A percentile compares a stretch with the other conserved stretches of the same genome.
Evolutionary conservation across 2,797 vertebrate species (phyloP).

Genomic region (Oryzias sinensis): DNA sequence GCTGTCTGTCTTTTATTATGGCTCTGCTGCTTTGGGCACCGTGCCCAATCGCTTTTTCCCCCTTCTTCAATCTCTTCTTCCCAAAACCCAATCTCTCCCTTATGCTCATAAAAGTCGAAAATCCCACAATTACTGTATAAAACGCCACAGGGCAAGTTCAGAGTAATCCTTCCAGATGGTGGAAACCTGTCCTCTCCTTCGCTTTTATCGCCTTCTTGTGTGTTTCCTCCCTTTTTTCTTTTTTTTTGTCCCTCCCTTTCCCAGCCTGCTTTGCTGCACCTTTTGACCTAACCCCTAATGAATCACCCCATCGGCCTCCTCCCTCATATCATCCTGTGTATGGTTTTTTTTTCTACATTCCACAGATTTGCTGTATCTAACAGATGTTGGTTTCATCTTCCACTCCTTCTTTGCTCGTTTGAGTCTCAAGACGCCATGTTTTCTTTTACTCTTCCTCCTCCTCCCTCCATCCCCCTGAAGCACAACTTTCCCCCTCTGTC

Average conservation of each 20-base stretch:
- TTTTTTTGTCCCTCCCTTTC: constrained; percentile 4
- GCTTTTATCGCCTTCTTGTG: constrained; percentile 43
- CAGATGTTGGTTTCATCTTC: constrained; percentile 38
- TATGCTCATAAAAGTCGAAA: constrained; percentile 54
- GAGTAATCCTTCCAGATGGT: constrained; percentile 57
- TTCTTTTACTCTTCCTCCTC: constrained; percentile 16
- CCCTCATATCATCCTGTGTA: constrained; percentile 15
- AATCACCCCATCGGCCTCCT: constrained; percentile 9
- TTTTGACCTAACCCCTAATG: constrained; percentile 33
- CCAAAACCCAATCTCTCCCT: constrained; percentile 42
- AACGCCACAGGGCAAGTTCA: constrained; percentile 31
- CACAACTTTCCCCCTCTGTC: constrained; percentile 49
- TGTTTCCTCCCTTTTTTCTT: constrained; percentile 38
- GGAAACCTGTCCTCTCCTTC: constrained; percentile 38
- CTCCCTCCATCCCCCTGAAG: constrained; percentile 18
- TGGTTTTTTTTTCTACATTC: constrained; percentile 31
- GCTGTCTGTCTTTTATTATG: constrained; percentile 43
- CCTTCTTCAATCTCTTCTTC: constrained; percentile 39
- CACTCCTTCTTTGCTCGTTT: constrained; percentile 23
- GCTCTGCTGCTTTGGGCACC: constrained; percentile 46
- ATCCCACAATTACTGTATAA: constrained; percentile 53
- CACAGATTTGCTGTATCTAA: constrained; percentile 42
- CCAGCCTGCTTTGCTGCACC: constrained; percentile 27
- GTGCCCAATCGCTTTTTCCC: constrained; percentile 44
- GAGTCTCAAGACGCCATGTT: constrained; percentile 31